These are phyloP conservation scores for Heliconius charithonia DNA, from an alignment of 2,888 invertebrate genomes.

Conservation along the genomic window DNA sequence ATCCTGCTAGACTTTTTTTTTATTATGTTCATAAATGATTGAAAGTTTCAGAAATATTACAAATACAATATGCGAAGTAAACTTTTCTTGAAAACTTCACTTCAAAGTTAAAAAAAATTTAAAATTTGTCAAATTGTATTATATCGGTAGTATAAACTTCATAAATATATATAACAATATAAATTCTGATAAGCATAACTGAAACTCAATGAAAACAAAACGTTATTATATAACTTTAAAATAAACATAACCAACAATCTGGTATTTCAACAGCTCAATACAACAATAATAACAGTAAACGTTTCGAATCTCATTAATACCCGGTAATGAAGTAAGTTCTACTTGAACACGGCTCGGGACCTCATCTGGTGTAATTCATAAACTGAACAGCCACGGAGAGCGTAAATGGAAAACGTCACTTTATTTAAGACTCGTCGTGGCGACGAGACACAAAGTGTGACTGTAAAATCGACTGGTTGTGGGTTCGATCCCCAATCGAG, in stretches of 20 bases:
- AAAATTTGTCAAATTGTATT: too few species aligned
- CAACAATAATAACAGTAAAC: conserved; percentile 63
- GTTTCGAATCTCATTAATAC: conserved; percentile 74
- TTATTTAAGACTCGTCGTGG: too few species aligned
- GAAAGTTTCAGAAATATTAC: neutral
- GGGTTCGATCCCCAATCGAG: too few species aligned
- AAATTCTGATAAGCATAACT: too few species aligned
- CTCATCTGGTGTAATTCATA: conserved; percentile 70
- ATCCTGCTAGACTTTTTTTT: too few species aligned
- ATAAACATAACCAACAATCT: neutral
- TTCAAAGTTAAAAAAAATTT: neutral
- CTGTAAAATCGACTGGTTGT: too few species aligned
- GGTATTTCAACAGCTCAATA: conserved; percentile 48
- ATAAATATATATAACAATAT: too few species aligned
- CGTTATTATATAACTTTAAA: neutral
- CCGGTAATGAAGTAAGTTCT: conserved; percentile 79
- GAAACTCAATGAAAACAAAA: too few species aligned
- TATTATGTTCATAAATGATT: neutral
- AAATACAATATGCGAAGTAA: neutral
- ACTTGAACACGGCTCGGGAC: conserved; percentile 76
- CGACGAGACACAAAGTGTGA: too few species aligned
- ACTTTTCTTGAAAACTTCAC: too few species aligned
- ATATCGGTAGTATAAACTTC: too few species aligned
- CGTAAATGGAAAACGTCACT: conserved; percentile 62
- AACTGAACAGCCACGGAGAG: conserved; percentile 57